phyloP scores from a whole-genome alignment of 1,140 invertebrate species.

The Heliothis subflexa region DNA sequence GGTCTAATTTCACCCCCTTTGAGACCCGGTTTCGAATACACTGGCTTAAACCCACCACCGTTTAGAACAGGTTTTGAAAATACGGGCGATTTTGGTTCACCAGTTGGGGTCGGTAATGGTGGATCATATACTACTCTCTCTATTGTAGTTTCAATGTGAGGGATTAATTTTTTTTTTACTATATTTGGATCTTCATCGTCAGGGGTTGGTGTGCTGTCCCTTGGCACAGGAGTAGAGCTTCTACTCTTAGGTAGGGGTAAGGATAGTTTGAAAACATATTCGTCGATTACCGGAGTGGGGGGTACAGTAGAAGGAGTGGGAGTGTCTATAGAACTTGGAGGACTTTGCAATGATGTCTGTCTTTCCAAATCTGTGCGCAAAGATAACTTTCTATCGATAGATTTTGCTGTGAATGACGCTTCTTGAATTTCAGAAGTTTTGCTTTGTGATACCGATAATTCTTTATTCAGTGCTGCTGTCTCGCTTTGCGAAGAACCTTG shows the following conservation, averaged over 20 bases:
- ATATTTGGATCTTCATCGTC: slow-evolving; percentile 75
- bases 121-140: slow-evolving; percentile 68
- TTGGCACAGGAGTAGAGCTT: slow-evolving; percentile 59
- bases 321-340: slow-evolving; percentile 50
- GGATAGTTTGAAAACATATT: slow-evolving; percentile 79
- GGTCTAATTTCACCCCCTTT: slow-evolving; percentile 3
- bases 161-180: slow-evolving; percentile 76
- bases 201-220: slow-evolving; percentile 62
- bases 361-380: slow-evolving; percentile 41
- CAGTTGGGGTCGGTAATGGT: slow-evolving; percentile 69
- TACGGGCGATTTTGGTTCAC: slow-evolving; percentile 55
- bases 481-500: background rate
- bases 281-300: slow-evolving; percentile 76
- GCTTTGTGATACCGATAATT: background rate
- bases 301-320: slow-evolving; percentile 63
- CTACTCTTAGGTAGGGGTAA: slow-evolving; percentile 69
- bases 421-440: slow-evolving; percentile 43
- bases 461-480: background rate
- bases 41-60: slow-evolving; percentile 45
- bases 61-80: slow-evolving; percentile 64
- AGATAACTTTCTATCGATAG: slow-evolving; percentile 24
- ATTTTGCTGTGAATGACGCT: slow-evolving; percentile 49
- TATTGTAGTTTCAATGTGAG: slow-evolving; percentile 72
- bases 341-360: slow-evolving; percentile 48
- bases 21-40: slow-evolving; percentile 5